A percentile compares a stretch with the other conserved stretches of the same genome.
Conservation (phyloP, 2,113 vertebrate species). For the Stegastes partitus region DNA sequence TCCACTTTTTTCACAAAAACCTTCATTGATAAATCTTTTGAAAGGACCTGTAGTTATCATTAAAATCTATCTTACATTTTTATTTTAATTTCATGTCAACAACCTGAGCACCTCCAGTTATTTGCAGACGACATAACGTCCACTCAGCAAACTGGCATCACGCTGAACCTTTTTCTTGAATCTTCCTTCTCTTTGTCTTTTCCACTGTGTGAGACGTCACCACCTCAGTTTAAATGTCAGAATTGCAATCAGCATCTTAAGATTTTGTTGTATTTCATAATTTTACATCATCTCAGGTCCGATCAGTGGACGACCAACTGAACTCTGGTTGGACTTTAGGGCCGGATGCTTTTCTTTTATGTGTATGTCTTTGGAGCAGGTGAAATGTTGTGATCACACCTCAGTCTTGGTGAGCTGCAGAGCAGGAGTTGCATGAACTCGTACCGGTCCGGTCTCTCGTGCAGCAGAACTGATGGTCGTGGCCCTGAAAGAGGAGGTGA, state of each 20-base stretch:
- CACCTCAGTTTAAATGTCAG: conserved; percentile 38
- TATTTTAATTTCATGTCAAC: too few species aligned
- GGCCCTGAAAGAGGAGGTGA: conserved; percentile 44
- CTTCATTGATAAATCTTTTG: too few species aligned
- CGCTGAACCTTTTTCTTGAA: neutral
- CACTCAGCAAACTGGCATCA: neutral
- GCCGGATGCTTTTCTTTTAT: neutral
- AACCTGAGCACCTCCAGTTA: neutral
- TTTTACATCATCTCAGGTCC: neutral
- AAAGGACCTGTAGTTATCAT: neutral
- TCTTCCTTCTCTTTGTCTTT: conserved; percentile 8
- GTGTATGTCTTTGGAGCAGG: neutral
- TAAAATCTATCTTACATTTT: neutral
- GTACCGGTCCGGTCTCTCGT: neutral
- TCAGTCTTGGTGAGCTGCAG: conserved; percentile 15
- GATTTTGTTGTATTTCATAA: neutral
- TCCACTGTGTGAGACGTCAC: neutral
- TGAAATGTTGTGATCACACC: neutral
- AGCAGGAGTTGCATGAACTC: conserved; percentile 40
- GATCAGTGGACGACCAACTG: too few species aligned
- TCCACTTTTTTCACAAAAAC: too few species aligned
- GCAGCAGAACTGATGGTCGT: conserved; percentile 64
- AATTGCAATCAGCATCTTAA: neutral
- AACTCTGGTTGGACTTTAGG: too few species aligned
- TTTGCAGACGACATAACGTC: neutral